These are phyloP conservation scores for Chondrilla cf. caribensis DNA, from an alignment of 37 sponge, comb jelly and placozoan genomes.

Conservation along the genomic window DNA sequence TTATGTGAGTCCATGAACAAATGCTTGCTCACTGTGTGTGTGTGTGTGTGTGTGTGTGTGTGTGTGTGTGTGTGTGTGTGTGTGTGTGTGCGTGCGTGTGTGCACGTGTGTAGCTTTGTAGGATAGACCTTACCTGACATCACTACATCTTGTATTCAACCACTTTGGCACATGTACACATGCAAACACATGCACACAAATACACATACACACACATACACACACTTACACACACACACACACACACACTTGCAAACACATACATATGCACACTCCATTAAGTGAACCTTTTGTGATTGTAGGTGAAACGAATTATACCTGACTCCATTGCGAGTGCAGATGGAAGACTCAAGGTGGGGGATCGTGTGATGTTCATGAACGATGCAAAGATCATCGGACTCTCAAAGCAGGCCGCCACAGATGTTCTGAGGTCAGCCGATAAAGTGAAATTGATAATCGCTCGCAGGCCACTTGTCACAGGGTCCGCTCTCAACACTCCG, in stretches of 20 bases:
- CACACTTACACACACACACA: constrained; percentile 30
- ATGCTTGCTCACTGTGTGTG: no score
- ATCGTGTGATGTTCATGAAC: constrained; percentile 67
- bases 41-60: no score
- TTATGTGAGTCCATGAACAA: constrained; percentile 24
- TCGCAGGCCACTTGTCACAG: constrained; percentile 19
- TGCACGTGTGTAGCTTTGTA: no score
- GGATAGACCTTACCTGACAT: no score
- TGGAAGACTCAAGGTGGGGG: constrained; percentile 51
- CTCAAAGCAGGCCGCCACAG: constrained; percentile 39
- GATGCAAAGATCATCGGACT: constrained; percentile 33
- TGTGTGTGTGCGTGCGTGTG: no score
- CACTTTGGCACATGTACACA: no score
- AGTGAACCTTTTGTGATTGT: background rate
- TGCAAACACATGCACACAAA: no score
- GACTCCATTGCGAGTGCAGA: constrained; percentile 44
- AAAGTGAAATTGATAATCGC: constrained; percentile 44
- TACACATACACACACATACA: constrained; percentile 32
- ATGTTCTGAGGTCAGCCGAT: constrained; percentile 44
- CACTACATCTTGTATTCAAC: no score
- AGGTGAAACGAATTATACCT: constrained; percentile 61
- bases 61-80: no score
- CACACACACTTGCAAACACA: background rate
- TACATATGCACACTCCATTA: background rate
- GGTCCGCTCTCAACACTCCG: constrained; percentile 21